Evolutionary conservation across 2,113 vertebrate genomes (phyloP).

Genomic region (Eurystomus gularis): DNA sequence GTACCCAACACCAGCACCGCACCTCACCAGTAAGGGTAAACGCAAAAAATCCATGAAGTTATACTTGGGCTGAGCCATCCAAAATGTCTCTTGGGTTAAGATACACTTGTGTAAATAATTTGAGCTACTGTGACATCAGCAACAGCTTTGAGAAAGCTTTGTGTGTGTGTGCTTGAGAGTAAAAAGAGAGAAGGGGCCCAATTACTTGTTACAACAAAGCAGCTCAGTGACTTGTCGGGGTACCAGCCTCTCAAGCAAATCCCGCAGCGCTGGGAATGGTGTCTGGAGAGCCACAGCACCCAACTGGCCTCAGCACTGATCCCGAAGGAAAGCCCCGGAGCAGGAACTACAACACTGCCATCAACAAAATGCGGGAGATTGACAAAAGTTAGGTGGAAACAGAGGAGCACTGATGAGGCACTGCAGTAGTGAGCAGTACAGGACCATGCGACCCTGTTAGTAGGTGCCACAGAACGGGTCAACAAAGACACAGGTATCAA

Average conservation of each 20-base stretch:
- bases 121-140: not conserved
- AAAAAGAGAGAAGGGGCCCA: not conserved
- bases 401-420: not conserved
- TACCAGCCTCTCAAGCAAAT: not conserved
- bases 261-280: not conserved
- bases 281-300: not conserved
- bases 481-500: not conserved
- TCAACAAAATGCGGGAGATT: accelerated
- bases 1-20: not conserved
- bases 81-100: not conserved
- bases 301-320: not conserved
- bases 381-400: not conserved
- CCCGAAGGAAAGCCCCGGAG: not conserved
- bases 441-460: accelerated
- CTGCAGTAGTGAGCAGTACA: accelerated
- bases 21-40: not conserved
- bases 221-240: not conserved
- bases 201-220: not conserved
- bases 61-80: not conserved
- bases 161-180: not conserved
- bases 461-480: not conserved
- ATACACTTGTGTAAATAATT: not conserved
- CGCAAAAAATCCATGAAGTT: not conserved
- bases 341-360: not conserved
- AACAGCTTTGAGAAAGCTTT: not conserved